A percentile compares a stretch with the other conserved stretches of the same genome.
Conservation (phyloP, 2,113 vertebrate genomes). For the Megaleporinus macrocephalus region DNA sequence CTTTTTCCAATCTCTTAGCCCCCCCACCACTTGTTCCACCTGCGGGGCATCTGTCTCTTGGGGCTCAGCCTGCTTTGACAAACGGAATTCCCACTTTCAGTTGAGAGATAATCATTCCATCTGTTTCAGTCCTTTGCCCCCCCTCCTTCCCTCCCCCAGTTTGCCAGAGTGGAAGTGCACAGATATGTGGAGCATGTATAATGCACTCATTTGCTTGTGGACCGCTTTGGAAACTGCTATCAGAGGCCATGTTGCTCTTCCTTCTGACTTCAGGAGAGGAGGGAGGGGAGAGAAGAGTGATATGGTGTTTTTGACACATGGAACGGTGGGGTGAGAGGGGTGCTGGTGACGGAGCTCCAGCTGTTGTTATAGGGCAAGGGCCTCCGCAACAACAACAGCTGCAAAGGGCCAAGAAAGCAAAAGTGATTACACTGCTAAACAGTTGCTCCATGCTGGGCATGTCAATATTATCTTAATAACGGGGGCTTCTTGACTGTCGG, state of each 20-base stretch:
- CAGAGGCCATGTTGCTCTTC: slow-evolving; percentile 2
- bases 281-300: background rate
- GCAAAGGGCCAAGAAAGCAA: slow-evolving; percentile 66
- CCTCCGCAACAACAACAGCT: slow-evolving; percentile 69
- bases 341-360: slow-evolving; percentile 63
- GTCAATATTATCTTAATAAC: slow-evolving; percentile 55
- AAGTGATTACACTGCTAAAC: slow-evolving; percentile 68
- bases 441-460: slow-evolving; percentile 67
- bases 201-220: background rate
- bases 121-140: slow-evolving; percentile 26
- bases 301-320: slow-evolving; percentile 21
- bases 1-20: background rate
- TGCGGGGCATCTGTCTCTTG: slow-evolving; percentile 55
- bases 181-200: slow-evolving; percentile 1
- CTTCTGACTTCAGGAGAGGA: background rate
- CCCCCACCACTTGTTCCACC: slow-evolving; percentile 41
- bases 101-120: slow-evolving; percentile 49
- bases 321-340: slow-evolving; percentile 50
- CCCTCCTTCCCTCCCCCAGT: background rate
- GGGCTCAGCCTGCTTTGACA: slow-evolving; percentile 39
- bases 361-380: slow-evolving; percentile 76
- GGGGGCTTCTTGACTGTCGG: slow-evolving; percentile 11
- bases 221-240: slow-evolving; percentile 40
- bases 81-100: slow-evolving; percentile 31
- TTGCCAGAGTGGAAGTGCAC: background rate